Evolutionary conservation across 2,797 vertebrate species (phyloP).

Genomic region (Chrysocyon brachyurus): DNA sequence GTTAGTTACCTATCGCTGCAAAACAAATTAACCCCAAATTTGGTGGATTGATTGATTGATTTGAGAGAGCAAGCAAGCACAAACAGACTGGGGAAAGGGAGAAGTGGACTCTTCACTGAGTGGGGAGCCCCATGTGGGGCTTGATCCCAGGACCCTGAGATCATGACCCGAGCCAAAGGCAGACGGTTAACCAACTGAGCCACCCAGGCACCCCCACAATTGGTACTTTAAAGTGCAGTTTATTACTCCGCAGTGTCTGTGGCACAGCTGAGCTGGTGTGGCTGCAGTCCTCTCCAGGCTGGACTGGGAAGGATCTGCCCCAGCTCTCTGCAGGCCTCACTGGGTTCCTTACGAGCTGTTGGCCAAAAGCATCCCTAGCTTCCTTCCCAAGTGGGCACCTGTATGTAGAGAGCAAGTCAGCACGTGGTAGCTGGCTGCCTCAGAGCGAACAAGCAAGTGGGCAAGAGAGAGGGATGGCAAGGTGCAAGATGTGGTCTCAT

Average conservation of each 20-base stretch:
- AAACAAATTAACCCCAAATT: neutral
- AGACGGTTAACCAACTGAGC: too few species aligned
- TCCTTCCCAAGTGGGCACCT: neutral
- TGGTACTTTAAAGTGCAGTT: neutral
- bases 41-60: too few species aligned
- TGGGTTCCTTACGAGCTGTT: neutral
- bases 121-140: too few species aligned
- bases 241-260: neutral
- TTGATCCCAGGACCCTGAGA: too few species aligned
- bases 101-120: too few species aligned
- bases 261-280: neutral
- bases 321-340: neutral
- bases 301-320: neutral
- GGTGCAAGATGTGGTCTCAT: neutral
- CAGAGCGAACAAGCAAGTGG: neutral
- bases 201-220: too few species aligned
- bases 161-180: too few species aligned
- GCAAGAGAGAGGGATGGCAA: neutral
- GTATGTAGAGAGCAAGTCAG: neutral
- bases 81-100: too few species aligned
- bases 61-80: too few species aligned
- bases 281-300: neutral
- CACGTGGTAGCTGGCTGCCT: neutral
- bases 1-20: neutral
- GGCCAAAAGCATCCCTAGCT: neutral